Evolutionary conservation across 2,797 vertebrate genomes (phyloP).

Genomic region (Myripristis jacobus): DNA sequence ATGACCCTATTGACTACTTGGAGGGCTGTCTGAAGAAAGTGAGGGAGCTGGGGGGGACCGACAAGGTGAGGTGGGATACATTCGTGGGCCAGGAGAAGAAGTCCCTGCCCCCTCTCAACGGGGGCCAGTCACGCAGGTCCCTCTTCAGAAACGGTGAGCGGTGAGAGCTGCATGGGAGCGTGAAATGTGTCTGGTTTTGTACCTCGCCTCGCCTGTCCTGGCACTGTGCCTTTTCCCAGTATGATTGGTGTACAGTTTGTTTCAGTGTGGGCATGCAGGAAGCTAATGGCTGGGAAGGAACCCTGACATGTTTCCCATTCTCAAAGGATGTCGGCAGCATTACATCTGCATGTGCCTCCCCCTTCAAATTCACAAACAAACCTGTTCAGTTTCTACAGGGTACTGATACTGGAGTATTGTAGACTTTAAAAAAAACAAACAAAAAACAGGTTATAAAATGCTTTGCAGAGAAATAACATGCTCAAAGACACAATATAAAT

Average conservation of each 20-base stretch:
- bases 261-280: not conserved
- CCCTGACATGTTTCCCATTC: not conserved
- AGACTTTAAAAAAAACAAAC: too few relatives aligned
- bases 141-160: slow-evolving; percentile 96
- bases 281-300: not conserved
- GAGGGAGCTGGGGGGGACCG: slow-evolving; percentile 92
- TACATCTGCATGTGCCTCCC: not conserved
- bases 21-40: slow-evolving; percentile 95
- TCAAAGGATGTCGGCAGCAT: slow-evolving; percentile 12
- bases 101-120: slow-evolving; percentile 93
- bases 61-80: slow-evolving; percentile 97
- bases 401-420: slow-evolving; percentile 15
- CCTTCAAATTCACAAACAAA: not conserved
- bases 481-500: too few relatives aligned
- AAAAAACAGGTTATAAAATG: too few relatives aligned
- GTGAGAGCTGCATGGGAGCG: not conserved
- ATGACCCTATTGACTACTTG: slow-evolving; percentile 97
- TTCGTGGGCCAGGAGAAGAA: slow-evolving; percentile 98
- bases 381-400: slow-evolving; percentile 5
- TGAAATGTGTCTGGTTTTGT: too few relatives aligned
- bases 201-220: not conserved
- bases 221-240: not conserved
- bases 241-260: too few relatives aligned
- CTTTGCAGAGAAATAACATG: too few relatives aligned
- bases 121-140: slow-evolving; percentile 92